Conservation (phyloP, 2,113 vertebrate genomes). For the Hippocampus guttulatus region DNA sequence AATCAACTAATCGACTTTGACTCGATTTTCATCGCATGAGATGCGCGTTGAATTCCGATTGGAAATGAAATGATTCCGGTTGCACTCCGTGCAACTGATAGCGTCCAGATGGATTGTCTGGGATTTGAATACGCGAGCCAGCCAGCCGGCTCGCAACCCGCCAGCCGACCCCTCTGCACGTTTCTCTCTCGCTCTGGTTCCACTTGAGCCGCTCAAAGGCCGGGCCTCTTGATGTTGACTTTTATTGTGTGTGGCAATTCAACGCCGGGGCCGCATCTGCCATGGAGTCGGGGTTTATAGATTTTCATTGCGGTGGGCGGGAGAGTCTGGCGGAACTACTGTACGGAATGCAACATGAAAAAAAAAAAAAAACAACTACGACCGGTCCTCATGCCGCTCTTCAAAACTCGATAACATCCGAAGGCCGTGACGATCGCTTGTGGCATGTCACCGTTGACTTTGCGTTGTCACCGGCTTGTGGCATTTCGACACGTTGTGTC, state of each 20-base stretch:
- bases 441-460: not conserved
- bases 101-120: constrained; percentile 47
- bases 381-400: not conserved
- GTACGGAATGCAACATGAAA: constrained; percentile 19
- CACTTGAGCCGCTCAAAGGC: constrained; percentile 32
- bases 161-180: constrained; percentile 24
- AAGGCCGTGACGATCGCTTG: not conserved
- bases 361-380: not conserved
- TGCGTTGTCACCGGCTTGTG: not conserved
- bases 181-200: constrained; percentile 34
- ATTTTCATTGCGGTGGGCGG: constrained; percentile 36
- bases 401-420: constrained; percentile 1
- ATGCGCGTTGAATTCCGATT: not conserved
- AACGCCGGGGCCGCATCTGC: constrained; percentile 37
- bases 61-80: not conserved
- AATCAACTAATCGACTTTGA: too few relatives aligned
- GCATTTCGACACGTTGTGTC: not conserved
- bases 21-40: not conserved
- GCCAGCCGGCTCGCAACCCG: constrained; percentile 37
- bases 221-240: constrained; percentile 43
- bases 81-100: constrained; percentile 31
- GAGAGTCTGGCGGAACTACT: constrained; percentile 9
- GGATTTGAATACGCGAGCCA: constrained; percentile 21
- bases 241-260: constrained; percentile 62
- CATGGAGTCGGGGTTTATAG: constrained; percentile 47